Evolutionary conservation across 2,888 invertebrate species (phyloP).

Genomic region (Lasioglossum leucozonium): DNA sequence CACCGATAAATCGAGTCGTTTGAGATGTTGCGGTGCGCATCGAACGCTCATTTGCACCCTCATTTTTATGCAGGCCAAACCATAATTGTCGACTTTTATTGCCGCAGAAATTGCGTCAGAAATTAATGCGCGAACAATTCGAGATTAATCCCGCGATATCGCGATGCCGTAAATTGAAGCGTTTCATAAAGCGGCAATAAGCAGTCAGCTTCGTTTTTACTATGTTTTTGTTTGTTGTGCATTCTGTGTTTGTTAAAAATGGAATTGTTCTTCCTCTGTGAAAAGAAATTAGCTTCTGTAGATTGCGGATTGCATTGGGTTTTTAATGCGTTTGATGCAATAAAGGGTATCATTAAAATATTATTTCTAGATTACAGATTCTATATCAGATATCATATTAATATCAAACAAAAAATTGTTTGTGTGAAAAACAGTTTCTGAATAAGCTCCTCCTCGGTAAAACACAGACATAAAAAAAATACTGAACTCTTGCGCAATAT

Average conservation of each 20-base stretch:
- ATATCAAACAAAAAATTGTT: too few relatives aligned
- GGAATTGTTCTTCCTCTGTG: neutral
- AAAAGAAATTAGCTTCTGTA: too few relatives aligned
- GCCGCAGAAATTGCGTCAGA: neutral
- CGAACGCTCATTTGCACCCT: neutral
- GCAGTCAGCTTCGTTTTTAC: neutral
- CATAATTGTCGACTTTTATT: constrained; percentile 1
- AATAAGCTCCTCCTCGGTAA: too few relatives aligned
- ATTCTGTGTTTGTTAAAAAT: neutral
- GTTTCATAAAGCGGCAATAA: neutral
- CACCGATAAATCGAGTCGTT: neutral
- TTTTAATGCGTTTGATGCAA: too few relatives aligned
- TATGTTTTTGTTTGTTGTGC: neutral
- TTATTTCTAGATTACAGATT: too few relatives aligned
- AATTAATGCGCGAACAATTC: neutral
- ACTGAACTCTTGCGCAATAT: neutral
- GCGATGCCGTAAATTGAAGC: neutral
- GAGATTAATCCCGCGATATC: neutral
- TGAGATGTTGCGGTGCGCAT: neutral
- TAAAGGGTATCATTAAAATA: too few relatives aligned
- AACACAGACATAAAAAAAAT: too few relatives aligned
- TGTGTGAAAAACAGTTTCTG: too few relatives aligned
- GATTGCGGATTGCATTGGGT: too few relatives aligned
- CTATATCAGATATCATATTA: too few relatives aligned
- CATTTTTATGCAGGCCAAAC: neutral